Evolutionary conservation across 1,140 invertebrate genomes (phyloP).

Genomic region (Apis cerana): DNA sequence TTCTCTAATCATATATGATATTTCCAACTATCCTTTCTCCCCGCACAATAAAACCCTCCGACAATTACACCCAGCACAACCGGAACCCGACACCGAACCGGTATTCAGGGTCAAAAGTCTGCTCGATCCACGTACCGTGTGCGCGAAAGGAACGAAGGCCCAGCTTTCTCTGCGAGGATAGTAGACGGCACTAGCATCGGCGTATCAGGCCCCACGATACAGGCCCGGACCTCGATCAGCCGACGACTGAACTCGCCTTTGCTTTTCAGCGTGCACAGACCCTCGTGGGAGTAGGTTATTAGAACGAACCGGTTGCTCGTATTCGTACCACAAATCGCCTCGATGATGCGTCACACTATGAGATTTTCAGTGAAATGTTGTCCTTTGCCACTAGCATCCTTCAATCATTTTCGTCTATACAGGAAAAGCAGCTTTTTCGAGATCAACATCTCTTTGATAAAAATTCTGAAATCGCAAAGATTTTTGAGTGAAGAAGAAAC

Average conservation of each 20-base stretch:
- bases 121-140: constrained; percentile 23
- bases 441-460: background rate
- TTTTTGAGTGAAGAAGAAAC: background rate
- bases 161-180: constrained; percentile 37
- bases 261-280: constrained; percentile 11
- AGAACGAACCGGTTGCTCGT: constrained; percentile 68
- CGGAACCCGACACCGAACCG: constrained; percentile 19
- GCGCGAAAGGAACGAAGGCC: constrained; percentile 41
- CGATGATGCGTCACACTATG: background rate
- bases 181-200: constrained; percentile 47
- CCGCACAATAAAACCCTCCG: background rate
- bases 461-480: no score
- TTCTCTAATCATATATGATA: background rate
- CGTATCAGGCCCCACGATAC: constrained; percentile 44
- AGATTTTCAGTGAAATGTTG: constrained; percentile 29
- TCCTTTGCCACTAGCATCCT: background rate
- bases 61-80: background rate
- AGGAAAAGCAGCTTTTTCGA: background rate
- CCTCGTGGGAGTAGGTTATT: constrained; percentile 78
- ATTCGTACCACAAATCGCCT: constrained; percentile 51
- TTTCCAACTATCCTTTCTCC: background rate
- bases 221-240: constrained; percentile 71
- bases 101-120: constrained; percentile 26
- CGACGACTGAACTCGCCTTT: constrained; percentile 67
- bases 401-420: background rate